phyloP scores from a whole-genome alignment of 2,888 invertebrate species.

The Auanema sp. region DNA sequence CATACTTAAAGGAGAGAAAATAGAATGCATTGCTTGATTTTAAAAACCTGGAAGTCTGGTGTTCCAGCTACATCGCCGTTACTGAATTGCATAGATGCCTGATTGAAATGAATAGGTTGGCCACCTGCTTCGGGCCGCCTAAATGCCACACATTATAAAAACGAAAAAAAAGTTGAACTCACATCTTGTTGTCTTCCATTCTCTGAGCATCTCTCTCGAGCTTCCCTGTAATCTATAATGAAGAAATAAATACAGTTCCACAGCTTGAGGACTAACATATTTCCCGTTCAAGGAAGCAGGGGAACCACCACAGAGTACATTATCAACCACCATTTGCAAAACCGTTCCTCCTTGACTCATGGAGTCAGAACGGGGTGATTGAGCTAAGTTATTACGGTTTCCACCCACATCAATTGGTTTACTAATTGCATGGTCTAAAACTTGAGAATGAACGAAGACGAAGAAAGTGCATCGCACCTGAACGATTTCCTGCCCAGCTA shows the following conservation, averaged over 20 bases:
- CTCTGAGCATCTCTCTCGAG: too few species aligned
- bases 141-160: background rate
- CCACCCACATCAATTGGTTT: conserved; percentile 75
- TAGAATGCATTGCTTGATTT: background rate
- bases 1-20: background rate
- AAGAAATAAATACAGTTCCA: background rate
- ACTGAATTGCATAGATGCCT: conserved; percentile 24
- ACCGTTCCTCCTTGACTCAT: conserved; percentile 74
- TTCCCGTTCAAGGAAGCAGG: conserved; percentile 16
- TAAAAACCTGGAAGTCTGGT: conserved; percentile 34
- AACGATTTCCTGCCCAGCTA: background rate
- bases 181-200: conserved; percentile 9
- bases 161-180: background rate
- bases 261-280: background rate
- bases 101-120: conserved; percentile 18
- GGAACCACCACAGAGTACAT: conserved; percentile 17
- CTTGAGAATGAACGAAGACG: background rate
- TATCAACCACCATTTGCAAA: conserved; percentile 16
- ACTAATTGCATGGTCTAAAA: conserved; percentile 73
- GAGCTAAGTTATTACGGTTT: conserved; percentile 19
- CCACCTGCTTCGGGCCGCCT: conserved; percentile 87
- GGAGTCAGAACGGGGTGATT: conserved; percentile 73
- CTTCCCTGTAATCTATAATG: too few species aligned
- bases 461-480: background rate
- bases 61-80: conserved; percentile 24